phyloP scores from a whole-genome alignment of 2,888 invertebrate genomes.

The Eilema griseolum region DNA sequence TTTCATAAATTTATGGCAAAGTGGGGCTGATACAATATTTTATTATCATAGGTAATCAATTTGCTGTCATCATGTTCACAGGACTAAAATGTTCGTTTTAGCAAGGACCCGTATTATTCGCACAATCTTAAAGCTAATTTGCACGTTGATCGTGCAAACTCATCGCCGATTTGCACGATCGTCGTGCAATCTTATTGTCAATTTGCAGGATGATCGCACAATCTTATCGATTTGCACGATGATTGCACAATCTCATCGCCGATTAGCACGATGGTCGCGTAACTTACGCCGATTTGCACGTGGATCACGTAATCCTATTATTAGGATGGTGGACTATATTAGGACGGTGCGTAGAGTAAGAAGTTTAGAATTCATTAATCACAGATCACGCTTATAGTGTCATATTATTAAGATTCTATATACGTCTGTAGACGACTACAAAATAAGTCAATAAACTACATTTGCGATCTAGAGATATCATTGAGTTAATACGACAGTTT shows the following conservation, averaged over 20 bases:
- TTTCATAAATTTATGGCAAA: neutral
- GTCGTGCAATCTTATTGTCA: neutral
- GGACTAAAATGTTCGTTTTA: constrained; percentile 5
- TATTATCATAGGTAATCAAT: neutral
- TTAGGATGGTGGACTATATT: neutral
- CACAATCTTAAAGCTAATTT: neutral
- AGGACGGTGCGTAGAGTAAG: constrained; percentile 1
- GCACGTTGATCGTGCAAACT: neutral
- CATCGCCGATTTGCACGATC: neutral
- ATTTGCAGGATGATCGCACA: neutral
- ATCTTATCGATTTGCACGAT: neutral
- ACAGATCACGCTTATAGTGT: constrained; percentile 57
- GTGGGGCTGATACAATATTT: neutral
- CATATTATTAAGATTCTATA: constrained; percentile 34
- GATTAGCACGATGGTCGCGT: neutral
- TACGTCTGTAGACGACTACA: constrained; percentile 26
- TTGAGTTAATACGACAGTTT: constrained; percentile 12
- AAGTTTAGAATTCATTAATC: constrained; percentile 49
- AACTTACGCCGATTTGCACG: neutral
- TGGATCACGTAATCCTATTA: neutral
- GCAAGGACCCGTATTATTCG: neutral
- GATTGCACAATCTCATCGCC: neutral
- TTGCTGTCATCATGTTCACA: neutral
- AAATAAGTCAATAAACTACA: constrained; percentile 17
- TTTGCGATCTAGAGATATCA: constrained; percentile 11